These are phyloP conservation scores for Dendrocincla tyrannina DNA, from an alignment of 2,797 vertebrate species.

Conservation along the genomic window DNA sequence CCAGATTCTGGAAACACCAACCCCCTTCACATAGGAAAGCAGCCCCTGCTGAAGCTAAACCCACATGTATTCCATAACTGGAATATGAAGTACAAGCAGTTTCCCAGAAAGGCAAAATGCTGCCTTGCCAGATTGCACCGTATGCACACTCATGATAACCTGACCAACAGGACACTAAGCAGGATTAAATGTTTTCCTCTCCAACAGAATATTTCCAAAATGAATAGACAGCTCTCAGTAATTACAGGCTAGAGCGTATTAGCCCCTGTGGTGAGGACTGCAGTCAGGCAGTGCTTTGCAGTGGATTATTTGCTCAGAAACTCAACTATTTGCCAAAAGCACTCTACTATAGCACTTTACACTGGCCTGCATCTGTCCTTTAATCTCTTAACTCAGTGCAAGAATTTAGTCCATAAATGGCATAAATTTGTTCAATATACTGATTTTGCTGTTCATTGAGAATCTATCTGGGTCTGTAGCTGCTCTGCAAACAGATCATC, in stretches of 20 bases:
- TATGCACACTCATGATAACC: slow-evolving; percentile 31
- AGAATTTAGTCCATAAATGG: background rate
- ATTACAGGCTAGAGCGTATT: slow-evolving; percentile 24
- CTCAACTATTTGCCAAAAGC: background rate
- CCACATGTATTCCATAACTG: background rate
- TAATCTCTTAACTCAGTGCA: background rate
- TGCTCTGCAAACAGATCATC: background rate
- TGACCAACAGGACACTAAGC: slow-evolving; percentile 46
- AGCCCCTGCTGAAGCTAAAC: background rate
- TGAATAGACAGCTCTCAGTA: slow-evolving; percentile 45
- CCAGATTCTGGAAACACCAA: background rate
- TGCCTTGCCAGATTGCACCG: slow-evolving; percentile 22
- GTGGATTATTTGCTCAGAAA: background rate
- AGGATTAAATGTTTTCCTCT: slow-evolving; percentile 52
- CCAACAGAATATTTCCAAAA: slow-evolving; percentile 34
- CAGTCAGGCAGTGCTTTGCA: background rate
- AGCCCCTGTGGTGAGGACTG: slow-evolving; percentile 32
- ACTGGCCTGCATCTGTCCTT: background rate
- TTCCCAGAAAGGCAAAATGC: background rate
- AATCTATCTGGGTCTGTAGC: background rate
- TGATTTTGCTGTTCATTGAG: background rate
- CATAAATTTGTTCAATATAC: background rate
- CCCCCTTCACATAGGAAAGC: background rate
- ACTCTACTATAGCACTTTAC: background rate
- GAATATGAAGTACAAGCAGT: background rate